Conservation (phyloP, 2,888 invertebrate genomes). For the Phalangium opilio region DNA sequence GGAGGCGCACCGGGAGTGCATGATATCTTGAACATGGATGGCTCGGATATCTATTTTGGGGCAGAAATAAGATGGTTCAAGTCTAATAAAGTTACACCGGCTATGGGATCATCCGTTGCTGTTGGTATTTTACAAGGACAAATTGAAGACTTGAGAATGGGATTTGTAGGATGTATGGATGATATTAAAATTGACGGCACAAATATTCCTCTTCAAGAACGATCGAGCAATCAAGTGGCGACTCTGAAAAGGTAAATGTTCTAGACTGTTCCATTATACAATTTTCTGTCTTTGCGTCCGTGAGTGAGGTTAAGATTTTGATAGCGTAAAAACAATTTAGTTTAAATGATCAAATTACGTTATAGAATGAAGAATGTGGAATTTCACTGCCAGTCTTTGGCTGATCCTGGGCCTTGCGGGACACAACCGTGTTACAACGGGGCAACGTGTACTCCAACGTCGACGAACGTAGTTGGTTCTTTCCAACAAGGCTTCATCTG, state of each 20-base stretch:
- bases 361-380: slow-evolving; percentile 46
- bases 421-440: slow-evolving; percentile 65
- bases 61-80: slow-evolving; percentile 33
- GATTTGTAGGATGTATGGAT: slow-evolving; percentile 82
- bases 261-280: not conserved
- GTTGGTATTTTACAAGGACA: slow-evolving; percentile 30
- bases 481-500: slow-evolving; percentile 45
- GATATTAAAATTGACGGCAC: slow-evolving; percentile 62
- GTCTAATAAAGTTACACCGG: slow-evolving; percentile 39
- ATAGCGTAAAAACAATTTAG: no score
- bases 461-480: slow-evolving; percentile 20
- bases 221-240: not conserved
- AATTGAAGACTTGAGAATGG: slow-evolving; percentile 58
- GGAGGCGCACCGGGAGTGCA: slow-evolving; percentile 56
- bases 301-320: no score
- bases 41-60: slow-evolving; percentile 32
- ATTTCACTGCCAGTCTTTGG: slow-evolving; percentile 37
- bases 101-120: slow-evolving; percentile 39
- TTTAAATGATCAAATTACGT: no score
- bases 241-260: not conserved
- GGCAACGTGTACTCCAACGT: slow-evolving; percentile 41
- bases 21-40: slow-evolving; percentile 67
- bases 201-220: slow-evolving; percentile 49
- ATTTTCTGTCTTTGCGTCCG: no score
- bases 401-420: slow-evolving; percentile 51